phyloP scores from a whole-genome alignment of 2,113 vertebrate genomes.

The rabbit (Oryctolagus cuniculus) region DNA sequence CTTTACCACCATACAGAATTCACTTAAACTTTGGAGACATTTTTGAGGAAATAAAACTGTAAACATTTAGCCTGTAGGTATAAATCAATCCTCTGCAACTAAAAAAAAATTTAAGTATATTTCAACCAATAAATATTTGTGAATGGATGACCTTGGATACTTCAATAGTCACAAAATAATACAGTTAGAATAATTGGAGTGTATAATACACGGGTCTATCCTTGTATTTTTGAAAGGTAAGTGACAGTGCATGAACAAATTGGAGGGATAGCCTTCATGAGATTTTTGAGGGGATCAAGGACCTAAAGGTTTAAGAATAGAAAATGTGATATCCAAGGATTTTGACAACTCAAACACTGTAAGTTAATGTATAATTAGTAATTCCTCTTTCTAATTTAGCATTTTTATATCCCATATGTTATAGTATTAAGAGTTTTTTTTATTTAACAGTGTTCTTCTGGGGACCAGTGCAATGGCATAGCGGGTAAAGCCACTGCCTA shows the following conservation, averaged over 20 bases:
- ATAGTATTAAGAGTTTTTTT: not conserved
- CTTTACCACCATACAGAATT: not conserved
- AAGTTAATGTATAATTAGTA: not conserved
- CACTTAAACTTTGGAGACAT: not conserved
- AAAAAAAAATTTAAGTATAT: not conserved
- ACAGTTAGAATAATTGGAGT: not conserved
- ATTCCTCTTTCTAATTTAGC: not conserved
- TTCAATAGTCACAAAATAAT: not conserved
- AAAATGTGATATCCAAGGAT: not conserved
- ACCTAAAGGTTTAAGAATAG: not conserved
- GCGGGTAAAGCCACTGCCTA: no score
- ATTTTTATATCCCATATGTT: not conserved
- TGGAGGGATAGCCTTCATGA: not conserved
- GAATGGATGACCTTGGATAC: not conserved
- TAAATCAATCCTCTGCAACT: not conserved
- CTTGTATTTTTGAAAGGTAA: not conserved
- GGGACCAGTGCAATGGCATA: no score
- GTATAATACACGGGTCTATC: not conserved
- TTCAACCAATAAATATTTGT: not conserved
- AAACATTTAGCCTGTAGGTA: not conserved
- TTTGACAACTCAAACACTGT: not conserved
- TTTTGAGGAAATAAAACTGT: not conserved
- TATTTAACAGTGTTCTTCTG: no score
- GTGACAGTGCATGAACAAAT: not conserved
- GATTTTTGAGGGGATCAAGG: slow-evolving; percentile 12